Evolutionary conservation across 2,113 vertebrate genomes (phyloP).

Genomic region (Rafetus swinhoei): DNA sequence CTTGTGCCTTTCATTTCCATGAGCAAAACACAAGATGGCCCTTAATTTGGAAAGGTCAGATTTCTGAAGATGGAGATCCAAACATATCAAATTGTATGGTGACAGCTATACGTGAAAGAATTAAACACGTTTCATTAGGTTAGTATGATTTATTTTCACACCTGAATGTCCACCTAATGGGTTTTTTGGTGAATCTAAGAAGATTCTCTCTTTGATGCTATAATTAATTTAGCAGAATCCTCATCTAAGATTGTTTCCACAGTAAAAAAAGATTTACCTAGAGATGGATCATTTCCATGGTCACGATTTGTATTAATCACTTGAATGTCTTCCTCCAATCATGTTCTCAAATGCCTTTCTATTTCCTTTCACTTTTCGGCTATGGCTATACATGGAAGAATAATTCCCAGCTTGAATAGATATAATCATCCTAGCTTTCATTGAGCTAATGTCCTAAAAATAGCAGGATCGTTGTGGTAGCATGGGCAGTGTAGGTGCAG

Average conservation of each 20-base stretch:
- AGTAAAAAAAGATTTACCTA: background rate
- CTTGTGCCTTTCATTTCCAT: background rate
- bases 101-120: too few species aligned
- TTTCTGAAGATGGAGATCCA: background rate
- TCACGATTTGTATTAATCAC: background rate
- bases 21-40: background rate
- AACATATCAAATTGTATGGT: too few species aligned
- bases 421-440: background rate
- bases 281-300: background rate
- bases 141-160: background rate
- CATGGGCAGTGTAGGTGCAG: background rate
- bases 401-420: too few species aligned
- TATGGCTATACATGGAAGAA: background rate
- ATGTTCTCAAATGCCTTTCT: background rate
- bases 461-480: too few species aligned
- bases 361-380: background rate
- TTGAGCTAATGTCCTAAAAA: too few species aligned
- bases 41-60: background rate
- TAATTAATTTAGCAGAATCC: too few species aligned
- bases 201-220: too few species aligned
- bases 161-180: background rate
- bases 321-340: background rate
- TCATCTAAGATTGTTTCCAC: background rate
- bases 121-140: background rate
- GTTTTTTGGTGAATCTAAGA: background rate